Evolutionary conservation across 2,797 vertebrate species (phyloP), one percentile per base, ranked within the genome.

Genomic region (Anableps anableps): DNA sequence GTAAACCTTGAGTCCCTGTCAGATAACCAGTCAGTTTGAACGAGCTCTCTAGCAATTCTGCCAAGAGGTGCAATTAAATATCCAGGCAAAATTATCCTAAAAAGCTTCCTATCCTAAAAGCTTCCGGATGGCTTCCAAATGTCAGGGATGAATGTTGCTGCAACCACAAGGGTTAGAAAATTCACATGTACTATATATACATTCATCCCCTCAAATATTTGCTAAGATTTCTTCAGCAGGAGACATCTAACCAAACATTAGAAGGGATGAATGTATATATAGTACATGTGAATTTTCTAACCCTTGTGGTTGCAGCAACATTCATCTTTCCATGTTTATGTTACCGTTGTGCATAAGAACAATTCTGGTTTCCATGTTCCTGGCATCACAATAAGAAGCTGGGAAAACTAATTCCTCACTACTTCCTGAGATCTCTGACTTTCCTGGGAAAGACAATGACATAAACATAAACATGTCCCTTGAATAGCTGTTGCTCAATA

Each of bases 401-500:
- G 82, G 87, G 83, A 87, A 88, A 79, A 71, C 47, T 13, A 74
- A 53, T n/a, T 51, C 62, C 75, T 62, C 34, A 72, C 34, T 71
- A 74, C 58, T 72, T 76, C 70, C 83, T 77, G 80, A 70, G 47
- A 75, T 83, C 45, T 82, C 36, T 4, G 60, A 77, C 64, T 72
- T 83, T 74, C 50, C 55, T 77, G 78, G 55, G 81, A 86, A 85
- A 89, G 51, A 90, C 75, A 88, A 31, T 76, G 60, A 87, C 84
- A 60, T 83, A 70, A 88, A 89, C 83, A 87, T 80, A 89, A 92
- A 91, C 86, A 85, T 79, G 45, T 26, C 48, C 53, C 1, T 75
- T 36, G 13, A 48, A 60, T 72, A 77, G 41, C 79, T 72, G 76
- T 88, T 90, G 88, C 88, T 81, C 83, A 90, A 84, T 48, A 58